Conservation (phyloP, 2,888 invertebrate genomes). For the Heliconius ethilla region DNA sequence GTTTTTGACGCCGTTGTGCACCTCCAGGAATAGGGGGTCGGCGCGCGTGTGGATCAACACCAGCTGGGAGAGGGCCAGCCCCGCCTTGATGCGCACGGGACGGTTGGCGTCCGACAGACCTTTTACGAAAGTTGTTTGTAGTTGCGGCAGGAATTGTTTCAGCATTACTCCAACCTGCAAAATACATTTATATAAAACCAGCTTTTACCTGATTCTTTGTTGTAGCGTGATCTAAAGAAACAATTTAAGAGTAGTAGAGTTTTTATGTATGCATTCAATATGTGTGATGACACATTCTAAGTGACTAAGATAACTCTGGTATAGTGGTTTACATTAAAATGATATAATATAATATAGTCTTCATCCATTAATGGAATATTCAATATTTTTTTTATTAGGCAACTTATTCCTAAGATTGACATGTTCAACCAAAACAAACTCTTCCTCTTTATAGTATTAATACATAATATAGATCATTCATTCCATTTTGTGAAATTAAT, state of each 20-base stretch:
- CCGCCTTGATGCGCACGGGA: constrained; percentile 93
- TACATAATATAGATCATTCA: no score
- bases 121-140: constrained; percentile 98
- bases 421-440: no score
- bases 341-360: no score
- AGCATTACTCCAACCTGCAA: constrained; percentile 93
- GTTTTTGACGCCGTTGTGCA: constrained; percentile 92
- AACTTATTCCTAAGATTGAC: no score
- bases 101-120: constrained; percentile 95
- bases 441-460: no score
- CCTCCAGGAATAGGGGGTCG: constrained; percentile 96
- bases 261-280: background rate
- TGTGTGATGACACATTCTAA: no score
- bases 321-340: no score
- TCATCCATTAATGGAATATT: no score
- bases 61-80: constrained; percentile 91
- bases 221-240: background rate
- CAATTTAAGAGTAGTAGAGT: no score
- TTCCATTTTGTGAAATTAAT: no score
- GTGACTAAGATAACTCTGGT: no score
- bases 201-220: background rate
- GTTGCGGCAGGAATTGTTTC: constrained; percentile 98
- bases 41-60: constrained; percentile 96
- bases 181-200: background rate
- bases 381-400: no score